These are phyloP conservation scores for Phalacrocorax carbo DNA, from an alignment of 2,113 vertebrate genomes.

Conservation along the genomic window DNA sequence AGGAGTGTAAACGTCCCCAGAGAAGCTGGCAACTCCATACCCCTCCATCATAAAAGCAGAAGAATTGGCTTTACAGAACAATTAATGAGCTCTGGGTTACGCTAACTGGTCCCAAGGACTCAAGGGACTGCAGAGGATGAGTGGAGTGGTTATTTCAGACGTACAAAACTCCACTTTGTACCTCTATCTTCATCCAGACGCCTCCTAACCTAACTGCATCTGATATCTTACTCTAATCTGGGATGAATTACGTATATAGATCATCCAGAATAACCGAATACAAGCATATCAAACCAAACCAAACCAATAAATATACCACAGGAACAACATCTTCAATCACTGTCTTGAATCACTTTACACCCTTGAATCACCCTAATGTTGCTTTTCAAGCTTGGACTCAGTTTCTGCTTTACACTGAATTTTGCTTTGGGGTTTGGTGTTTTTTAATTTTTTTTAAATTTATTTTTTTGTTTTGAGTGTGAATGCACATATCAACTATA, in stretches of 20 bases:
- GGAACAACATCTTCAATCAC: background rate
- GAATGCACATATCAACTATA: background rate
- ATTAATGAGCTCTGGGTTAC: background rate
- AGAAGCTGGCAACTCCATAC: fast-evolving
- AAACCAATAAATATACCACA: background rate
- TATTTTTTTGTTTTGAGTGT: too few species aligned
- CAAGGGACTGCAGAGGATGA: background rate
- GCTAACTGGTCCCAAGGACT: background rate
- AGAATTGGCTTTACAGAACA: background rate
- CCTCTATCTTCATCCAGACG: background rate
- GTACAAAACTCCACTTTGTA: background rate
- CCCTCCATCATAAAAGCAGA: background rate
- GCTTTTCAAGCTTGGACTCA: background rate
- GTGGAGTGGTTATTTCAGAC: background rate
- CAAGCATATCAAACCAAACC: background rate
- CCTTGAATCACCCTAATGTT: background rate
- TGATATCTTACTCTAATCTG: fast-evolving
- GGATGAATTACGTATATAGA: background rate
- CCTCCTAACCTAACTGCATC: background rate
- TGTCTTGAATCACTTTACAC: background rate
- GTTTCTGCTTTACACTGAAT: background rate
- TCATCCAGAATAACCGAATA: background rate
- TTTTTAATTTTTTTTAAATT: background rate
- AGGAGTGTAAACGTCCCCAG: background rate
- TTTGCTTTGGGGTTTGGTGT: background rate